phyloP scores from a whole-genome alignment of 2,888 invertebrate genomes.

The Diarsia rubi region DNA sequence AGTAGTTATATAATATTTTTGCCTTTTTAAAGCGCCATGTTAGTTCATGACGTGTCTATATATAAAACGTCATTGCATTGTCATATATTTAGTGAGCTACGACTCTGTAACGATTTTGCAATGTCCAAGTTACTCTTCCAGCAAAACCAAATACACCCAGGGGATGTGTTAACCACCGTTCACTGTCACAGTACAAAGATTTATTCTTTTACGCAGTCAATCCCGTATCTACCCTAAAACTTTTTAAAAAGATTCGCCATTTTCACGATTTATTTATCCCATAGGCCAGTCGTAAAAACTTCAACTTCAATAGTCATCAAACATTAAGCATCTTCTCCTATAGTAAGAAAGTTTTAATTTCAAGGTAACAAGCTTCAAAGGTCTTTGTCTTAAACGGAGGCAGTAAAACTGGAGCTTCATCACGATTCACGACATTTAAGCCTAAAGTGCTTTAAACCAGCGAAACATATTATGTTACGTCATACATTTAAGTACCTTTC shows the following conservation, averaged over 20 bases:
- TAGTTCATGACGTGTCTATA: too few species aligned
- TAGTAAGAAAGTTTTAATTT: not conserved
- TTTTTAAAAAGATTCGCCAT: not conserved
- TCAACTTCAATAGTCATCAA: not conserved
- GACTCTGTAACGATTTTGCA: not conserved
- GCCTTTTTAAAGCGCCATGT: too few species aligned
- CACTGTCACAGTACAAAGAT: constrained; percentile 13
- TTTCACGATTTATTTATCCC: not conserved
- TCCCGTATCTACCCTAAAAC: not conserved
- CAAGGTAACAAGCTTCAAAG: constrained; percentile 11
- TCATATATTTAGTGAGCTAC: not conserved
- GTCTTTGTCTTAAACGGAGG: not conserved
- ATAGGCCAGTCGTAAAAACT: not conserved
- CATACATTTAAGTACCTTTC: not conserved
- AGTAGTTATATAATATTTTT: too few species aligned
- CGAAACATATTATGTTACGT: constrained; percentile 4
- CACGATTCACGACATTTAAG: constrained; percentile 17
- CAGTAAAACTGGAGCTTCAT: constrained; percentile 12
- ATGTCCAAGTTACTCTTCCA: not conserved
- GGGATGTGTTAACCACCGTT: not conserved
- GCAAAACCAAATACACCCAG: not conserved
- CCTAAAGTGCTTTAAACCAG: not conserved
- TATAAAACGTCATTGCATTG: too few species aligned
- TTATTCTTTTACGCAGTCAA: not conserved
- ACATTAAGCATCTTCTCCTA: not conserved